phyloP scores from a whole-genome alignment of 30 jellyfish, hydroid and myxozoan species.

The Nemopilema nomurai region DNA sequence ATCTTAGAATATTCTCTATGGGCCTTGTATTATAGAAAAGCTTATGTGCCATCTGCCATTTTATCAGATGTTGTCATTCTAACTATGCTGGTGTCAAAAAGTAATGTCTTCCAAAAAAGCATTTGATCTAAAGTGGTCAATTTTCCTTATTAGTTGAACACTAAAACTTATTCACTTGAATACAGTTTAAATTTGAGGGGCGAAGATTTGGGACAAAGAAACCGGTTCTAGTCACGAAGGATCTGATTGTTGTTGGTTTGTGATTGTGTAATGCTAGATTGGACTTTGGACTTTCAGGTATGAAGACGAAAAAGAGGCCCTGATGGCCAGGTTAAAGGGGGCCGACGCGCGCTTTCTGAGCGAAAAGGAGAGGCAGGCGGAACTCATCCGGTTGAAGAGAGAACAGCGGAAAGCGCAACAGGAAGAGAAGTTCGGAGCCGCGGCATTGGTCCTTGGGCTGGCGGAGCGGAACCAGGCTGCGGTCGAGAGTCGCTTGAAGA shows the following conservation, averaged over 20 bases:
- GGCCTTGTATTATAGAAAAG: too few species aligned
- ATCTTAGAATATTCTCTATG: too few species aligned
- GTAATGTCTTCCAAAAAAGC: too few species aligned
- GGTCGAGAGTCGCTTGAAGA: conserved; percentile 69
- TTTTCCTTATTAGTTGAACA: too few species aligned
- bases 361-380: conserved; percentile 93
- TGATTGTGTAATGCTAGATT: conserved; percentile 2
- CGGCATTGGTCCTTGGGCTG: conserved; percentile 89
- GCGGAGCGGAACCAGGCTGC: conserved; percentile 92
- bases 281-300: conserved; percentile 42
- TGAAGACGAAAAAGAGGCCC: conserved; percentile 90
- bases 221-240: too few species aligned
- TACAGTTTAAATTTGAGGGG: too few species aligned
- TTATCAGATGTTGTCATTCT: too few species aligned
- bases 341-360: conserved; percentile 76
- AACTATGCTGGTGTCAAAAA: too few species aligned
- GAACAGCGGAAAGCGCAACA: conserved; percentile 84
- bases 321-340: conserved; percentile 79
- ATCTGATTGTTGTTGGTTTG: conserved; percentile 11
- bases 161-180: too few species aligned
- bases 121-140: too few species aligned
- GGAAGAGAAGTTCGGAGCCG: conserved; percentile 96
- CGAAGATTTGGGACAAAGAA: too few species aligned
- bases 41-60: too few species aligned
- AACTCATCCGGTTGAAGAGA: conserved; percentile 72